Conservation (phyloP, 2,888 invertebrate species). For the Agonopterix heracliana region DNA sequence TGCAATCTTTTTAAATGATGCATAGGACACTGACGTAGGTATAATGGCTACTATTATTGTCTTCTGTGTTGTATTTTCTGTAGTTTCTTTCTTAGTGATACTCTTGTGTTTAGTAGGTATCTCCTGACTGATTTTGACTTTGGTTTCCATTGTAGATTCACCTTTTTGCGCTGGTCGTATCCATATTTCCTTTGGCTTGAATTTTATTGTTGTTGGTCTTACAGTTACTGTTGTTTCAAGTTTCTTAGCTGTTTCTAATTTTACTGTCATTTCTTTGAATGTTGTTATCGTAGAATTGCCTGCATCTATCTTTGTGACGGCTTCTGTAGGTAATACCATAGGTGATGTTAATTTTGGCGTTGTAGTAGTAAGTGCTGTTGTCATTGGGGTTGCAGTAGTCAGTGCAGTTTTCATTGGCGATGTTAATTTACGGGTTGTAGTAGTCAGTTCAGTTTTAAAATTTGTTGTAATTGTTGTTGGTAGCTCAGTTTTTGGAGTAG, state of each 20-base stretch:
- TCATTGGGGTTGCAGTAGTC: constrained; percentile 8
- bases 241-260: constrained; percentile 37
- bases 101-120: constrained; percentile 28
- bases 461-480: constrained; percentile 8
- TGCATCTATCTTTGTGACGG: not conserved
- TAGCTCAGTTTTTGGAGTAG: constrained; percentile 11
- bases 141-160: constrained; percentile 52
- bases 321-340: too few species aligned
- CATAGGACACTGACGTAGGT: constrained; percentile 65
- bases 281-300: constrained; percentile 7
- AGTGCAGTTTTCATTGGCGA: not conserved
- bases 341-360: not conserved
- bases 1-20: constrained; percentile 61
- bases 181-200: constrained; percentile 71
- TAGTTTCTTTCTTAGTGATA: constrained; percentile 38
- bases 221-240: constrained; percentile 39
- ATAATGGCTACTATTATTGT: constrained; percentile 70
- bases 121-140: constrained; percentile 41
- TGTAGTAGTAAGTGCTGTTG: constrained; percentile 6
- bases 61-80: constrained; percentile 55
- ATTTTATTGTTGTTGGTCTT: constrained; percentile 48
- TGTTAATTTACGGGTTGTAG: not conserved
- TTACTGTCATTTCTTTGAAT: constrained; percentile 22
- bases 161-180: constrained; percentile 69
- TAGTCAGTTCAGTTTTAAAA: constrained; percentile 3